These are phyloP conservation scores for Sceloporus tristichus DNA, from an alignment of 2,113 vertebrate species.

Conservation along the genomic window DNA sequence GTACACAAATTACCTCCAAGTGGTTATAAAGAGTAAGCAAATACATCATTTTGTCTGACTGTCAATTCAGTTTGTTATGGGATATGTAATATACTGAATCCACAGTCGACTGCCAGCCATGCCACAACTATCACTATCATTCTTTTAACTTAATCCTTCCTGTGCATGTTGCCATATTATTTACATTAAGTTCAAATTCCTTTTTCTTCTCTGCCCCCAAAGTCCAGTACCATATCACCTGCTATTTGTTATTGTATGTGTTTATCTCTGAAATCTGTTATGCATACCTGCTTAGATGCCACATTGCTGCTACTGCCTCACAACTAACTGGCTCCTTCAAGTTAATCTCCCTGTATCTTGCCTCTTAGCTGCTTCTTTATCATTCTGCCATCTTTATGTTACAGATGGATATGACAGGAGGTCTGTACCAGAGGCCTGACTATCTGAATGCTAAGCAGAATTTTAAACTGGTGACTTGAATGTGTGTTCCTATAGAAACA, in stretches of 20 bases:
- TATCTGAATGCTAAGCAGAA: conserved; percentile 23
- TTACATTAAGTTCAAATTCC: background rate
- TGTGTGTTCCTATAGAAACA: conserved; percentile 37
- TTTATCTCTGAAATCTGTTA: accelerated
- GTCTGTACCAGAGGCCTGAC: conserved; percentile 4
- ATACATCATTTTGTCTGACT: conserved; percentile 32
- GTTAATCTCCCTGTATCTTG: conserved; percentile 26
- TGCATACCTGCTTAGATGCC: background rate
- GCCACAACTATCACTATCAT: conserved; percentile 46
- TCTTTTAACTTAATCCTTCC: background rate
- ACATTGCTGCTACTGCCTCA: conserved; percentile 34
- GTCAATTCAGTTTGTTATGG: background rate
- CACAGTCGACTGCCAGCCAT: conserved; percentile 44
- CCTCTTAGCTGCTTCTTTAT: conserved; percentile 24
- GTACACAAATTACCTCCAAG: conserved; percentile 52
- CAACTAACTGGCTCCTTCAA: conserved; percentile 1
- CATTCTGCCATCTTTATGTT: conserved; percentile 10
- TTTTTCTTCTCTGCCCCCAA: background rate
- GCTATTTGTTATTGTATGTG: background rate
- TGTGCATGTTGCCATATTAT: background rate
- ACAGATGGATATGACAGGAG: conserved; percentile 27
- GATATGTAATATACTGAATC: background rate
- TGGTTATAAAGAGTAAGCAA: conserved; percentile 41
- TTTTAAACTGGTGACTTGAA: background rate
- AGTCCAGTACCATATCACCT: background rate